Conservation (phyloP, 2,797 vertebrate species). For the Halcyon smyrnensis region DNA sequence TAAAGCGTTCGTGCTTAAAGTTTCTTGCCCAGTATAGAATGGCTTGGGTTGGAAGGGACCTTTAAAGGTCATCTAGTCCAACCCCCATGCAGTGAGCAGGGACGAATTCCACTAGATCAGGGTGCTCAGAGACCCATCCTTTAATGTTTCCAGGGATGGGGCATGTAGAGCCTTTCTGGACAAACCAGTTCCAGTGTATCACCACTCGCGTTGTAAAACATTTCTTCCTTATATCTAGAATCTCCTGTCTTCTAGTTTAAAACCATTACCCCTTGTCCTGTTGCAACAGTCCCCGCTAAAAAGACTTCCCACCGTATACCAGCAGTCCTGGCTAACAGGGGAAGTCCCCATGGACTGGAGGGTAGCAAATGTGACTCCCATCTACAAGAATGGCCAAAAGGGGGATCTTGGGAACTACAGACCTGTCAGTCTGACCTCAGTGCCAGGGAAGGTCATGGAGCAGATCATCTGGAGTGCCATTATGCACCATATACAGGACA, state of each 20-base stretch:
- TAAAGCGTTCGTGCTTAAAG: not conserved
- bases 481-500: too few species aligned
- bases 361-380: too few species aligned
- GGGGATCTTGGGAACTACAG: too few species aligned
- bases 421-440: too few species aligned
- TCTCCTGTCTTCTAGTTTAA: not conserved
- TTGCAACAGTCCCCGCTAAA: not conserved
- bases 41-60: not conserved
- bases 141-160: not conserved
- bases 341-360: too few species aligned
- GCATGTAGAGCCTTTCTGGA: not conserved
- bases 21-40: not conserved
- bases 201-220: not conserved
- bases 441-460: too few species aligned
- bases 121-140: not conserved
- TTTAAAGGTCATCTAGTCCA: not conserved
- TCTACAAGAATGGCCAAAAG: too few species aligned
- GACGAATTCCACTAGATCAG: not conserved
- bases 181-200: not conserved
- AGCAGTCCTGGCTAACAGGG: too few species aligned
- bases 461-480: too few species aligned
- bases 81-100: not conserved
- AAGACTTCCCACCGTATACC: not conserved
- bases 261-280: not conserved
- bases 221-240: not conserved